Conservation (phyloP, 2,888 invertebrate genomes). For the Drosophila maculinotata region DNA sequence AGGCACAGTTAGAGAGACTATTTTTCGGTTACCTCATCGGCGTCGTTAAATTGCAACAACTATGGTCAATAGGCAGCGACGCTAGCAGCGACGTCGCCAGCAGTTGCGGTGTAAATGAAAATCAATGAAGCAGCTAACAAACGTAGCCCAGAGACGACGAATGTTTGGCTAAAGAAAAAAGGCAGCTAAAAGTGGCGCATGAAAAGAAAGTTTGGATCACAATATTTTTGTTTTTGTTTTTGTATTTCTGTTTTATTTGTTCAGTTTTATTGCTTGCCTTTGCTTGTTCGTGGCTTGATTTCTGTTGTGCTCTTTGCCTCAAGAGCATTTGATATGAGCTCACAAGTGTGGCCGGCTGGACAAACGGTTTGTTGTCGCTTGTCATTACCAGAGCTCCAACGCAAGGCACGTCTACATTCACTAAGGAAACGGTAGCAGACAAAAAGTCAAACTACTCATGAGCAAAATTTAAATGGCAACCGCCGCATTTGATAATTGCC, state of each 20-base stretch:
- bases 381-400: slow-evolving; percentile 21
- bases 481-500: slow-evolving; percentile 51
- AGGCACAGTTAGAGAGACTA: slow-evolving; percentile 2
- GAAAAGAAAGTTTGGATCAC: slow-evolving; percentile 71
- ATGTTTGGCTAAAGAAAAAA: slow-evolving; percentile 66
- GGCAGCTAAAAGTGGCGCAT: slow-evolving; percentile 70
- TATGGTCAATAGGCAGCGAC: slow-evolving; percentile 36
- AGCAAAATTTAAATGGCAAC: slow-evolving; percentile 42
- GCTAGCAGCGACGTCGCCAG: slow-evolving; percentile 4
- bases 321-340: slow-evolving; percentile 36
- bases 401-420: slow-evolving; percentile 41
- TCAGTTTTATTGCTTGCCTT: slow-evolving; percentile 31
- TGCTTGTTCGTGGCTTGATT: slow-evolving; percentile 11
- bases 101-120: slow-evolving; percentile 58
- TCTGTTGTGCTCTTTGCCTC: slow-evolving; percentile 9
- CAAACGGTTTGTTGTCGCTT: slow-evolving; percentile 21
- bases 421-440: slow-evolving; percentile 51
- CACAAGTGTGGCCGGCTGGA: slow-evolving; percentile 36
- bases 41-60: slow-evolving; percentile 70
- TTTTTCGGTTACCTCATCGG: slow-evolving; percentile 66
- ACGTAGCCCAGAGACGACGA: slow-evolving; percentile 42
- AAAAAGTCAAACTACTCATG: slow-evolving; percentile 16
- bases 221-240: slow-evolving; percentile 36
- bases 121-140: slow-evolving; percentile 73
- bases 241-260: slow-evolving; percentile 28